These are phyloP conservation scores for Geophilus truncorum DNA, from an alignment of 2,888 invertebrate genomes.

Conservation along the genomic window DNA sequence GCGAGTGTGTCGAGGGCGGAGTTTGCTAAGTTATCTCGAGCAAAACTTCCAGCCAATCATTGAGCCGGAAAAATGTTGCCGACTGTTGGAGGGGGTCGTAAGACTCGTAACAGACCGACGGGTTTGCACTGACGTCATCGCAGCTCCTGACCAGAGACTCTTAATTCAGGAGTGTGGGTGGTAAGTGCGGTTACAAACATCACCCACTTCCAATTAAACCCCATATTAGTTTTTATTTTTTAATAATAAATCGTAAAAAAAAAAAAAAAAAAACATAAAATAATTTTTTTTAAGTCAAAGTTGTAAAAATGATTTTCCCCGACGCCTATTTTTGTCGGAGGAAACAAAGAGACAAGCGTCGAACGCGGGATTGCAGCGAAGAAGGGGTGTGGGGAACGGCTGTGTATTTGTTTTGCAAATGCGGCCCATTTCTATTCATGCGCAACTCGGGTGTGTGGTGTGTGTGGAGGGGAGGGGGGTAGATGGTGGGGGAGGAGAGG, in stretches of 20 bases:
- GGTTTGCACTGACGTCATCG: not conserved
- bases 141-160: not conserved
- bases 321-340: not conserved
- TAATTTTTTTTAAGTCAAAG: too few relatives aligned
- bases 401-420: constrained; percentile 10
- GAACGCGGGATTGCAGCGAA: too few relatives aligned
- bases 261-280: not conserved
- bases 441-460: not conserved
- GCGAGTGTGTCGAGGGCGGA: constrained; percentile 5
- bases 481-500: too few relatives aligned
- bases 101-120: not conserved
- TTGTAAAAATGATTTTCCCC: not conserved
- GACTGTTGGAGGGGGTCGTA: constrained; percentile 9
- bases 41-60: not conserved
- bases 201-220: not conserved
- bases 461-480: too few relatives aligned
- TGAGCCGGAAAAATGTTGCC: not conserved
- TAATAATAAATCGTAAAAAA: not conserved
- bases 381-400: not conserved
- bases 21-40: not conserved
- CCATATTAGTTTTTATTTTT: not conserved
- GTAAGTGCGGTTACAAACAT: not conserved
- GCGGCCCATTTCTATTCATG: not conserved
- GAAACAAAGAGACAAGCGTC: not conserved
- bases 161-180: not conserved